These are phyloP conservation scores for Cyclina sinensis DNA, from an alignment of 1,140 invertebrate species.

Conservation along the genomic window DNA sequence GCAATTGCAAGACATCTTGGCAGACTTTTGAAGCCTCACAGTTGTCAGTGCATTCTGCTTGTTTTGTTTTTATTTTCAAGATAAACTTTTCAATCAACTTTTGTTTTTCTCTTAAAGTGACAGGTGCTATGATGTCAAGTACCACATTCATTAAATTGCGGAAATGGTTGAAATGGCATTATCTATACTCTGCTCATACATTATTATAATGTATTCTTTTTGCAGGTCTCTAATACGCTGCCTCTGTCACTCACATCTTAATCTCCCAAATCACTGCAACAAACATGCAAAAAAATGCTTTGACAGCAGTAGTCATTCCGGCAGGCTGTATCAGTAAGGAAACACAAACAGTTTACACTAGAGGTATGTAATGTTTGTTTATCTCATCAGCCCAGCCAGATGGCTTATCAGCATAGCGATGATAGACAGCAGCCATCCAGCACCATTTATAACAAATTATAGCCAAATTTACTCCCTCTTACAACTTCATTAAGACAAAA, in stretches of 20 bases:
- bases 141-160: too few species aligned
- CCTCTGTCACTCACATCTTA: background rate
- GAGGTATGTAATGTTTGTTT: conserved; percentile 52
- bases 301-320: background rate
- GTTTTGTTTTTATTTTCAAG: too few species aligned
- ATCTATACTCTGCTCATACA: too few species aligned
- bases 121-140: too few species aligned
- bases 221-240: background rate
- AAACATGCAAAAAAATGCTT: conserved; percentile 26
- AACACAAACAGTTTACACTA: conserved; percentile 45
- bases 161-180: background rate
- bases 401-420: conserved; percentile 43
- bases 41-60: too few species aligned
- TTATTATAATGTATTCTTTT: background rate
- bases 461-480: conserved; percentile 19
- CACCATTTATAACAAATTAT: conserved; percentile 47
- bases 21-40: too few species aligned
- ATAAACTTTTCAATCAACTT: too few species aligned
- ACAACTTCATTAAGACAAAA: conserved; percentile 36
- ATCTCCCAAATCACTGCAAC: background rate
- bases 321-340: conserved; percentile 20
- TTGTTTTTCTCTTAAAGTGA: too few species aligned
- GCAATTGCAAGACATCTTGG: too few species aligned
- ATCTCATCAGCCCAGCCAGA: conserved; percentile 50
- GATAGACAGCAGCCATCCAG: conserved; percentile 43